A percentile compares a stretch with the other conserved stretches of the same genome.
Conservation (phyloP, 2,888 invertebrate species). For the Augochlorella aurata region DNA sequence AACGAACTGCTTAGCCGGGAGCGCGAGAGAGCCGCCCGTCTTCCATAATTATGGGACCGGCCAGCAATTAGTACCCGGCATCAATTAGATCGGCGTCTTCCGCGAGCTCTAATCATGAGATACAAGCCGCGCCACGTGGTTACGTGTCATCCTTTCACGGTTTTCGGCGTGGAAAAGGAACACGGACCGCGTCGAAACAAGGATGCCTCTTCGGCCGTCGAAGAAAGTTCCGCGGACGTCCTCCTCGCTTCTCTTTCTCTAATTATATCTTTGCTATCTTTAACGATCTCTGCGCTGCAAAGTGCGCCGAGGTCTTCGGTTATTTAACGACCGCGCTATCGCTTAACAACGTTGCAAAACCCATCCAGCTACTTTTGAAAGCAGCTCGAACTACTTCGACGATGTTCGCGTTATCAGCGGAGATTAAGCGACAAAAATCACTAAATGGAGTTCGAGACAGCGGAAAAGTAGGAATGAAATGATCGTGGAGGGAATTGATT, state of each 20-base stretch:
- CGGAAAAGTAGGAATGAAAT: no score
- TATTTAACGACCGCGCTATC: slow-evolving; percentile 12
- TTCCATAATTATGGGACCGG: slow-evolving; percentile 46
- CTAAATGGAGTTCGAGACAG: no score
- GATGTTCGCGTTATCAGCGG: background rate
- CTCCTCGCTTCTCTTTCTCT: background rate
- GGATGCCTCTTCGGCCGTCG: background rate
- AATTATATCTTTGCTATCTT: slow-evolving; percentile 30
- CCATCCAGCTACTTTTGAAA: background rate
- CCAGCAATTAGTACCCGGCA: slow-evolving; percentile 29
- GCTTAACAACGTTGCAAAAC: background rate
- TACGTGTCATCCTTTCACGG: slow-evolving; percentile 15
- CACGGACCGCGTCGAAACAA: background rate
- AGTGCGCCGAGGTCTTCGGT: background rate
- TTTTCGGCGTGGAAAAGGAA: background rate
- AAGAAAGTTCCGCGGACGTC: slow-evolving; percentile 24
- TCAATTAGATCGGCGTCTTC: slow-evolving; percentile 44
- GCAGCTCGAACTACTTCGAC: no score
- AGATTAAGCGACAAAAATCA: background rate
- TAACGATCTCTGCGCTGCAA: slow-evolving; percentile 27
- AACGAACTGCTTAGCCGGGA: slow-evolving; percentile 20
- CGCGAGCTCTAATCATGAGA: slow-evolving; percentile 42
- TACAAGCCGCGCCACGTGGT: slow-evolving; percentile 15
- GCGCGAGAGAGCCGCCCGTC: background rate
- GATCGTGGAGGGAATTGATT: no score